These are phyloP conservation scores for Montipora foliosa DNA, from an alignment of 64 coral and sea anemone genomes.

Conservation along the genomic window DNA sequence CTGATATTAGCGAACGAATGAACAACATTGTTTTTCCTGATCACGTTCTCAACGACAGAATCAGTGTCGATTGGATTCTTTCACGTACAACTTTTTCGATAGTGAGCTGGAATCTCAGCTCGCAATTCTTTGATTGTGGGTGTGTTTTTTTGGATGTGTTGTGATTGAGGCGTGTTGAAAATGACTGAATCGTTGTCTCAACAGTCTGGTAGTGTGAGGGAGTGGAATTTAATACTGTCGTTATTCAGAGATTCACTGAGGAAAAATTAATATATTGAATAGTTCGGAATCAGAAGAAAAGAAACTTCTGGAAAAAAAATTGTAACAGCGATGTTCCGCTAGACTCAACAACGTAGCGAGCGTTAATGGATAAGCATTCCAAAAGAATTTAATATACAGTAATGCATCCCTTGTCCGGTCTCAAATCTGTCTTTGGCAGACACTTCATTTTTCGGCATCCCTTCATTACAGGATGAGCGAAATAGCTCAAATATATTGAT, in stretches of 20 bases:
- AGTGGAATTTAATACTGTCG: background rate
- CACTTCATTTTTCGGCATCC: background rate
- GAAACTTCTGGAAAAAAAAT: background rate
- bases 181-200: background rate
- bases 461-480: background rate
- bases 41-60: conserved; percentile 4
- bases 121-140: background rate
- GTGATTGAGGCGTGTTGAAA: background rate
- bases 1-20: conserved; percentile 6
- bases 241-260: background rate
- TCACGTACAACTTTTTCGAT: background rate
- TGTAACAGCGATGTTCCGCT: background rate
- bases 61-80: background rate
- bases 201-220: background rate
- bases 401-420: background rate
- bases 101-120: background rate
- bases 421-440: background rate
- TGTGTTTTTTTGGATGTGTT: background rate
- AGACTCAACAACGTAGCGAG: background rate
- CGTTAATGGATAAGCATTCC: background rate
- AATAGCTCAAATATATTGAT: background rate
- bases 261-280: background rate
- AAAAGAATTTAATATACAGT: background rate
- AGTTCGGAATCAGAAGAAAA: background rate
- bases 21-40: conserved; percentile 19